These are phyloP conservation scores for Tachypleus tridentatus DNA, from an alignment of 1,140 invertebrate genomes.

Conservation along the genomic window DNA sequence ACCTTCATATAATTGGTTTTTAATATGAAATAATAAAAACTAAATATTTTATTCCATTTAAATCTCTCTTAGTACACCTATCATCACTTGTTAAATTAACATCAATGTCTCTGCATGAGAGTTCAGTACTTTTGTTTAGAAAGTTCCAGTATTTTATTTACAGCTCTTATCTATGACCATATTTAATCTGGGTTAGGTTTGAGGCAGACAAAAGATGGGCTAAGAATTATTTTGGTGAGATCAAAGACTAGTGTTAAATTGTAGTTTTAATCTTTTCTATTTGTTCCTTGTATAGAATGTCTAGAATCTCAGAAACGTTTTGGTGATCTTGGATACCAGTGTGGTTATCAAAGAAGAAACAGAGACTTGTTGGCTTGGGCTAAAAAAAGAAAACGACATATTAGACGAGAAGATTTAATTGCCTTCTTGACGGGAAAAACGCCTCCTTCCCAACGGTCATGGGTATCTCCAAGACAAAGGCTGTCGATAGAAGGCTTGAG, in stretches of 20 bases:
- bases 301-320: constrained; percentile 54
- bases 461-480: constrained; percentile 8
- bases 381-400: constrained; percentile 53
- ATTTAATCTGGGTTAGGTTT: no score
- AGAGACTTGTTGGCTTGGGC: constrained; percentile 66
- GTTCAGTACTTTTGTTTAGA: no score
- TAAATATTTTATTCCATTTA: no score
- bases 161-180: no score
- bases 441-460: constrained; percentile 40
- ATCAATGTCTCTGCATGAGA: no score
- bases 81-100: no score
- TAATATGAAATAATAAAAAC: no score
- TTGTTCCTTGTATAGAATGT: constrained; percentile 45
- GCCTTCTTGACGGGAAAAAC: constrained; percentile 63
- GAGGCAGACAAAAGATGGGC: no score
- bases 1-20: no score
- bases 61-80: no score
- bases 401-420: constrained; percentile 60
- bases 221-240: no score
- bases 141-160: no score
- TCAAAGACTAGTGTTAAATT: neutral
- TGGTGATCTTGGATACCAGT: constrained; percentile 55
- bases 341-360: constrained; percentile 56
- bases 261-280: constrained; percentile 6
- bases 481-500: constrained; percentile 15